Base-by-base conservation (phyloP, 2,113 vertebrate genomes). In the Suncus etruscus region DNA sequence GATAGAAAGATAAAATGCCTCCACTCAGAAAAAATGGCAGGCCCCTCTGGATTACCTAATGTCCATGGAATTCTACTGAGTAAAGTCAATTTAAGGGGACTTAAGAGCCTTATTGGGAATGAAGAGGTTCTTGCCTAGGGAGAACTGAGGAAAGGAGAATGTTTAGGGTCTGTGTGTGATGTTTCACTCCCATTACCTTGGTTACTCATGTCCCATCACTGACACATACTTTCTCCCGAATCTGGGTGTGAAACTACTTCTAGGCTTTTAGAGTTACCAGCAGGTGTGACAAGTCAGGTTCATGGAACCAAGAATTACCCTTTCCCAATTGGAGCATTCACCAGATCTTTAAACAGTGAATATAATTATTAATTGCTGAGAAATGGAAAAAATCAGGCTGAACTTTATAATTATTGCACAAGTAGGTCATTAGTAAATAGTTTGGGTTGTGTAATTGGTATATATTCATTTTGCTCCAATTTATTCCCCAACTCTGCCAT, bases 301-400 rank as follows among this genome's bases (percentile, higher is more conserved):
- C 32, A 3, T 10, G 27, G 25, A 84, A 83, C 25, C 39, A 83
- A 87, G 22, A 66, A 10, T 6, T 66, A 48, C 10, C 20, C n/a
- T 24, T 72, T 66, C 51, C 45, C 82, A 80, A 45, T 48, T 63
- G 77, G 61, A 20, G n/a, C n/a, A 75, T 63, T 83, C 80, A 75
- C 54, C 1, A 77, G 29, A 29, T 78, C 47, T 90, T 83, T 90
- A 75, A 90, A 69, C 22, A 88, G 63, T 85, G 88, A 39, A 4
- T 51, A 82, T 88, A 2, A 54, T 51, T 69, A 84, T 58, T 86
- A 90, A 90, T 12, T 29, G 91, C 61, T 73, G 63, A 45, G 63
- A 81, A 94, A 93, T 25, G 47, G 73, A 86, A 73, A 81, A 94
- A 94, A 91, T 74, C 68, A 91, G 81, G 69, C 66, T 81, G 50